Percentiles rank a stretch among this genome's conserved stretches.
Evolutionary conservation across 2,888 invertebrate species (phyloP).

Genomic region (Synergus laeviventris): DNA sequence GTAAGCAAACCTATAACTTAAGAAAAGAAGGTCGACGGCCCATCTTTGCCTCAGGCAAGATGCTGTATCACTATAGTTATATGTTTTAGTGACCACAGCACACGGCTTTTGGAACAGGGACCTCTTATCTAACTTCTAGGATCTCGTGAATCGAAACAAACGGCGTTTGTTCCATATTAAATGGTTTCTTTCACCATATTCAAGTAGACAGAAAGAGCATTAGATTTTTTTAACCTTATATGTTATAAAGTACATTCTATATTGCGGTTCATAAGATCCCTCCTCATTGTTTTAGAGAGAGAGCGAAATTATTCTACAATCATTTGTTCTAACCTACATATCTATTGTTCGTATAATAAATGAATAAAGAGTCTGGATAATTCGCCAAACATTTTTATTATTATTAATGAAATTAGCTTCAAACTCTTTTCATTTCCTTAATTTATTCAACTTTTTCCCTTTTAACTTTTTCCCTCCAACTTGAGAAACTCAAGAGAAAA

Average conservation of each 20-base stretch:
- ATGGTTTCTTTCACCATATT: not conserved
- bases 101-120: slow-evolving; percentile 7
- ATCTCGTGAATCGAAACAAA: slow-evolving; percentile 34
- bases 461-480: no score
- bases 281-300: no score
- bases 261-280: no score
- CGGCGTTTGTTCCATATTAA: slow-evolving; percentile 36
- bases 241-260: not conserved
- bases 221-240: not conserved
- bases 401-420: no score
- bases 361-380: no score
- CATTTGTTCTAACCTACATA: no score
- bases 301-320: no score
- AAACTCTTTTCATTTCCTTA: no score
- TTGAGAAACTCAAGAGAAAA: no score
- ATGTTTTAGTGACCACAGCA: slow-evolving; percentile 27
- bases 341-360: no score
- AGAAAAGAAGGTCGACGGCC: slow-evolving; percentile 62
- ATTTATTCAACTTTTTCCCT: no score
- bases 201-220: not conserved
- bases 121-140: slow-evolving; percentile 17
- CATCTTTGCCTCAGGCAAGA: slow-evolving; percentile 39
- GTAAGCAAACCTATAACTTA: slow-evolving; percentile 40
- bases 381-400: no score
- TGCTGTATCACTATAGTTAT: slow-evolving; percentile 9